Evolutionary conservation across 2,113 vertebrate species (phyloP), one percentile per base, ranked within the genome.

Genomic region (Sterrhoptilus dennistouni): DNA sequence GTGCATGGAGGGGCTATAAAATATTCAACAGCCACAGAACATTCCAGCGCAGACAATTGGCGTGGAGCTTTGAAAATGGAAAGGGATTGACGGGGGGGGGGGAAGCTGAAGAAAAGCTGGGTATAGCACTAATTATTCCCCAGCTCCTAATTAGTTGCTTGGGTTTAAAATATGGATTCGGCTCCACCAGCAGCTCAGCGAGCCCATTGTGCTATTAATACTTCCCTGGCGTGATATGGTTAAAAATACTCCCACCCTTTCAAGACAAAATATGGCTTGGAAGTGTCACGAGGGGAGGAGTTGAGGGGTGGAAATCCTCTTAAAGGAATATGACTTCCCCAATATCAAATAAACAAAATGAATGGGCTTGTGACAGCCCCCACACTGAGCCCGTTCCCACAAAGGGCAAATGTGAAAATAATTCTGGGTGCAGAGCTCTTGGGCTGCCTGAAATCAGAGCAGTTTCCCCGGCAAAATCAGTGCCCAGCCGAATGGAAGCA

Each of bases 201-300:
- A 96, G 64, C 25, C 83, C 38, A 65, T 95, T 95, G 95, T 97
- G 92, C 94, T 97, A 95, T 89, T 96, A 93, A 97, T 94, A 92
- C 74, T 38, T 83, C 52, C 87, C 87, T 44, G 87, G 87, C 21
- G 25, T 84, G 95, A 95, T 61, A 92, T 13, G 27, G 95, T 91
- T 96, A 97, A 97, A 95, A 91, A 89, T 90, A 91, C 72, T 95
- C 23, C 81, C 86, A 95, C 71, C 95, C 92, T 97, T 70, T 45
- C 44, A 8, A 52, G 89, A 72, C 54, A 92, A 86, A 88, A 93
- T 80, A 89, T 50, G 64, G 60, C 89, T 85, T 72, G 83, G 65
- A 89, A 93, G 80, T 92, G 76, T 89, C 83, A 57, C 2, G 14
- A 80, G 53, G 71, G 94, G 95, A 95, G 76, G 95, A 95, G 78